Conservation (phyloP, 1,140 invertebrate genomes). For the Cepaea nemoralis region DNA sequence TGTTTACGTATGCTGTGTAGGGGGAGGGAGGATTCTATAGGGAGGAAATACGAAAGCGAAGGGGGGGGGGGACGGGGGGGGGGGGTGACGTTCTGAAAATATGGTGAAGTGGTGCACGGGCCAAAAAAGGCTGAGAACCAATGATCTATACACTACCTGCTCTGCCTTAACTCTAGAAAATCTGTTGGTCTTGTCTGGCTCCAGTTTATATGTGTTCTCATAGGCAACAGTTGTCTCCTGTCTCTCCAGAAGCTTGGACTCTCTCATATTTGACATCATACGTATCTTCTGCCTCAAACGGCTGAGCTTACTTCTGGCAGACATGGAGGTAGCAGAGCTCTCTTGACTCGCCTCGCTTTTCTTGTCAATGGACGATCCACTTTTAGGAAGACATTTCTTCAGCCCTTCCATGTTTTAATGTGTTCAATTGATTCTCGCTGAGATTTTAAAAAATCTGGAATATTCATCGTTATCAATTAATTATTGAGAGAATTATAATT, state of each 20-base stretch:
- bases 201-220: conserved; percentile 56
- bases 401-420: background rate
- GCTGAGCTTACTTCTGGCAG: conserved; percentile 36
- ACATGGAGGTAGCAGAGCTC: conserved; percentile 18
- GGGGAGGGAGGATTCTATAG: too few relatives aligned
- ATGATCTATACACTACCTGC: conserved; percentile 42
- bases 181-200: conserved; percentile 42
- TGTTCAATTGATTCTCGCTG: background rate
- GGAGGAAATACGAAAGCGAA: too few relatives aligned
- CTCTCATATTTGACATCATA: conserved; percentile 41
- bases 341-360: conserved; percentile 43
- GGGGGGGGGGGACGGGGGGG: too few relatives aligned
- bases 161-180: conserved; percentile 50
- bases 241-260: background rate
- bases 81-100: too few relatives aligned
- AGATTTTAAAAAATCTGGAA: too few relatives aligned
- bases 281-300: conserved; percentile 48
- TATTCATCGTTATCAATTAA: too few relatives aligned
- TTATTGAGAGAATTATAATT: too few relatives aligned
- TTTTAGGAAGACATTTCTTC: background rate
- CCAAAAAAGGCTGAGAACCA: too few relatives aligned
- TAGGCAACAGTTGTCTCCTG: conserved; percentile 39
- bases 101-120: too few relatives aligned
- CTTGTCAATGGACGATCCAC: conserved; percentile 32
- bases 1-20: too few relatives aligned